Evolutionary conservation across 2,797 vertebrate genomes (phyloP).

Genomic region (Oreochromis mossambicus): DNA sequence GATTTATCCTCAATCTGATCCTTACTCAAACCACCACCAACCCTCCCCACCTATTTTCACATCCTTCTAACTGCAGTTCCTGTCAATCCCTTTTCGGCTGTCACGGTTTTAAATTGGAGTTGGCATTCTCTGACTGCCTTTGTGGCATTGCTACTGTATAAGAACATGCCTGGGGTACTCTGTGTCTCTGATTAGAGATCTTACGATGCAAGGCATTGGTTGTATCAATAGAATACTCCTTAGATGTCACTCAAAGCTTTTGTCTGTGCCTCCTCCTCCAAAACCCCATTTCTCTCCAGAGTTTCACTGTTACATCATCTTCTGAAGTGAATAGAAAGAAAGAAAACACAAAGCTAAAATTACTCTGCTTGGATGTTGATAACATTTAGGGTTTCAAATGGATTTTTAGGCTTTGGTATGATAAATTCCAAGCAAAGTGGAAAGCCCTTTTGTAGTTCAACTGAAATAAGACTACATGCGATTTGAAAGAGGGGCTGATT

Average conservation of each 20-base stretch:
- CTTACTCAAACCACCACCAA: not conserved
- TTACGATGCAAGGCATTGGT: slow-evolving; percentile 35
- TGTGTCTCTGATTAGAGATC: slow-evolving; percentile 53
- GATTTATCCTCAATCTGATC: slow-evolving; percentile 1
- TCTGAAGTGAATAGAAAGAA: slow-evolving; percentile 31
- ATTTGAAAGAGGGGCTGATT: slow-evolving; percentile 36
- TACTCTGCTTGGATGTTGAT: slow-evolving; percentile 35
- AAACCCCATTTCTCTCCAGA: slow-evolving; percentile 38
- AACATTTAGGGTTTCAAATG: slow-evolving; percentile 37
- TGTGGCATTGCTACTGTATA: slow-evolving; percentile 42
- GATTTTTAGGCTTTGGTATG: slow-evolving; percentile 31
- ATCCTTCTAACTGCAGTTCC: slow-evolving; percentile 23
- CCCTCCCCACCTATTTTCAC: slow-evolving; percentile 16
- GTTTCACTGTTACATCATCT: slow-evolving; percentile 51
- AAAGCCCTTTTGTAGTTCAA: slow-evolving; percentile 14
- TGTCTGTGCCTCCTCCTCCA: slow-evolving; percentile 15
- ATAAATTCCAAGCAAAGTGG: slow-evolving; percentile 23
- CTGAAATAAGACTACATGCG: not conserved
- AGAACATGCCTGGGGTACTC: slow-evolving; percentile 53
- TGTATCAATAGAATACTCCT: slow-evolving; percentile 53
- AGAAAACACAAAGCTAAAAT: slow-evolving; percentile 37
- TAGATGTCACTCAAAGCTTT: slow-evolving; percentile 54
- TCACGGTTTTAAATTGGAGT: slow-evolving; percentile 43
- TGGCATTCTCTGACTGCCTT: slow-evolving; percentile 45
- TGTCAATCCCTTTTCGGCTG: slow-evolving; percentile 43